phyloP scores from a whole-genome alignment of 1,140 invertebrate genomes.

The Physella acuta region DNA sequence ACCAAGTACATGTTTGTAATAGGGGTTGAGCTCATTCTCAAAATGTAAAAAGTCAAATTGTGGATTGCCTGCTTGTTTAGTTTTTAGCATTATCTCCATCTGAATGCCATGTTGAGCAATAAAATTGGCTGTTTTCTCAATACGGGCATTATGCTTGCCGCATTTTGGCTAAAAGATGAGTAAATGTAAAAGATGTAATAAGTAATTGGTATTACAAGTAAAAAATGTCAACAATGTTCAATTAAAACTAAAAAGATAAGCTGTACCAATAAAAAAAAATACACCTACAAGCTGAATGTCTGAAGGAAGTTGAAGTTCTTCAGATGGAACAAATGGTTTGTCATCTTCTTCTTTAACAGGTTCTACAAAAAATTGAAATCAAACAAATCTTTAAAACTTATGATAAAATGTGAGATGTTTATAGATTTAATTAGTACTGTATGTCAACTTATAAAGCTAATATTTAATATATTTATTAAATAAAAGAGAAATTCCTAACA shows the following conservation, averaged over 20 bases:
- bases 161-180: slow-evolving; percentile 80
- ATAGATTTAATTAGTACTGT: no score
- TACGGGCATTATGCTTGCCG: slow-evolving; percentile 88
- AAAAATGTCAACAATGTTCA: no score
- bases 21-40: slow-evolving; percentile 80
- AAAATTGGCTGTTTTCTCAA: slow-evolving; percentile 94
- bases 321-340: slow-evolving; percentile 53
- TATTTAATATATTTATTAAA: no score
- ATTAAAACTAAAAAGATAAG: no score
- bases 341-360: slow-evolving; percentile 42
- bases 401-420: no score
- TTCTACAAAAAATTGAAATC: slow-evolving; percentile 1
- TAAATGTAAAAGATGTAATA: no score
- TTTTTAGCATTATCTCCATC: slow-evolving; percentile 98
- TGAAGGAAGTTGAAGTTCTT: slow-evolving; percentile 72
- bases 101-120: slow-evolving; percentile 90
- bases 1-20: slow-evolving; percentile 78
- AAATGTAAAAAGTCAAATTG: slow-evolving; percentile 93
- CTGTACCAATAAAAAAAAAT: slow-evolving; percentile 29
- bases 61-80: slow-evolving; percentile 90
- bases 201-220: no score
- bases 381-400: not conserved
- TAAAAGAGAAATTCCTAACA: no score
- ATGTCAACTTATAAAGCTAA: no score
- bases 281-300: slow-evolving; percentile 73